Evolutionary conservation across 2,797 vertebrate genomes (phyloP), one percentile per base, ranked within the genome.

Genomic region (Tragopan temminckii): DNA sequence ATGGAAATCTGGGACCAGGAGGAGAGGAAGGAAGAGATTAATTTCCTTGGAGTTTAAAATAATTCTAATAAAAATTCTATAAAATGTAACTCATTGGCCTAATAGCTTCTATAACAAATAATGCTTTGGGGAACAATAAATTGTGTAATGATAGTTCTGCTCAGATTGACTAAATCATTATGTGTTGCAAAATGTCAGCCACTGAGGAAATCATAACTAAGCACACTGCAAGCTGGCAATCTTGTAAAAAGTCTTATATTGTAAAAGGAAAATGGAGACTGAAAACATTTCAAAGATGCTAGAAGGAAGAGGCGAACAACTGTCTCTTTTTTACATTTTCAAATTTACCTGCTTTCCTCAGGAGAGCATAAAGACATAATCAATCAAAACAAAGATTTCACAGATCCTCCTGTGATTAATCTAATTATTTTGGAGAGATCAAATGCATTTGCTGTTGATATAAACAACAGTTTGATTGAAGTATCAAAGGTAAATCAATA

Each of bases 401-500:
- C 69, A 91, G 90, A 83, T 79, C 85, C 88, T 94, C 67, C 83
- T 93, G 68, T 85, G 91, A 93, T 84, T 96, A 86, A 95, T 95
- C 81, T 94, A 86, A 92, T 64, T 80, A 84, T 94, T 95, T 94
- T 74, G 35, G 63, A 89, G 86, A 80, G 81, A 90, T 94, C 93
- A 96, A 79, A 88, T 76, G 67, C 50, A 31, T 40, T 24, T 90
- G 46, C 89, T 25, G 36, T 33, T 79, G 94, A 86, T 92, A 91
- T 23, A 96, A 94, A 89, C 12, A 76, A 23, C 80, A 88, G 63
- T 85, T 90, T 91, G 92, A 96, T n/a, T 80, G 94, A 95, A 85
- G 94, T 95, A 90, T 94, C 93, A 96, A 94, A 93, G 90, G 50
- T 68, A 93, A 88, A 88, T 95, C 52, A 15, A 91, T 93, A 91